These are phyloP conservation scores for Synodontis membranacea DNA, from an alignment of 2,113 vertebrate species.

Conservation along the genomic window DNA sequence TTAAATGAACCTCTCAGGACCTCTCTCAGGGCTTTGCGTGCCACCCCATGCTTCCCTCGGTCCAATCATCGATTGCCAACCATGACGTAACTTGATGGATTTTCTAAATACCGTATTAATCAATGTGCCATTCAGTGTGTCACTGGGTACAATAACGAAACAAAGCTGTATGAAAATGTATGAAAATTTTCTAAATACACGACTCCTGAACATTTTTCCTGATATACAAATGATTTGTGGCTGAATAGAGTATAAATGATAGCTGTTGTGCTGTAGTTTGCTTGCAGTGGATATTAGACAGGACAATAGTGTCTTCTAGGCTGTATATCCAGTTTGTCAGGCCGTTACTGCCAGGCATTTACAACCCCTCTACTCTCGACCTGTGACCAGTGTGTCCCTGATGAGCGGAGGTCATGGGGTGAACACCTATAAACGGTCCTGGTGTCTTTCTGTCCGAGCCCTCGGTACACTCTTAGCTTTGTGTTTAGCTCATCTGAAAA, in stretches of 20 bases:
- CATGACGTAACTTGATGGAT: slow-evolving; percentile 51
- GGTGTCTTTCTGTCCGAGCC: slow-evolving; percentile 35
- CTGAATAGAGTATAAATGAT: neutral
- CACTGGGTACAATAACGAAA: neutral
- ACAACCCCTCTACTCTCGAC: slow-evolving; percentile 25
- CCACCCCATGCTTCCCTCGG: slow-evolving; percentile 26
- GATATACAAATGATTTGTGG: neutral
- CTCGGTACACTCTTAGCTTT: neutral
- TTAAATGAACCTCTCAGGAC: slow-evolving; percentile 4
- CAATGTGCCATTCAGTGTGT: slow-evolving; percentile 17
- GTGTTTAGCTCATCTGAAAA: slow-evolving; percentile 3
- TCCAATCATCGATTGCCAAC: slow-evolving; percentile 52
- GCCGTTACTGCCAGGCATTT: slow-evolving; percentile 3
- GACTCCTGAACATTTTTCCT: neutral
- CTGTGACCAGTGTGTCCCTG: slow-evolving; percentile 5
- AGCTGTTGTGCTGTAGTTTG: slow-evolving; percentile 3
- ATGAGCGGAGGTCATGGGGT: slow-evolving; percentile 37
- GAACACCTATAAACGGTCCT: slow-evolving; percentile 24
- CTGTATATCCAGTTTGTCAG: slow-evolving; percentile 7
- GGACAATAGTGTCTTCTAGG: slow-evolving; percentile 8
- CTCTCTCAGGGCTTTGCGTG: slow-evolving; percentile 3
- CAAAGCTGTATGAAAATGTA: neutral
- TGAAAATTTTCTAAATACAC: neutral
- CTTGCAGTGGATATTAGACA: slow-evolving; percentile 3
- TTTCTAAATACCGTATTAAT: slow-evolving; percentile 52